These are phyloP conservation scores for Phymastichus coffea DNA, from an alignment of 1,140 invertebrate genomes.

Conservation along the genomic window DNA sequence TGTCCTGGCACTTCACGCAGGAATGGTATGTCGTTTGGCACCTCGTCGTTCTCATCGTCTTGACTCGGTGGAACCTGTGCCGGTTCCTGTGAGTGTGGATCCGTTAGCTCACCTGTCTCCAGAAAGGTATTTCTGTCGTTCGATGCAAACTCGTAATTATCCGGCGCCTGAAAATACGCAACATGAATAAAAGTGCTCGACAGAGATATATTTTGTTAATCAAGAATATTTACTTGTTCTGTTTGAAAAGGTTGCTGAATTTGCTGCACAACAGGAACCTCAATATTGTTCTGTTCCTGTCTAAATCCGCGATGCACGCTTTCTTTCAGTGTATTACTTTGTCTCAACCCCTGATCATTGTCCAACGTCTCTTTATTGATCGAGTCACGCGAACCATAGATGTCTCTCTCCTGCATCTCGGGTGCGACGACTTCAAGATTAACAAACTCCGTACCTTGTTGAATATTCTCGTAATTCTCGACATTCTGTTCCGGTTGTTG, in stretches of 20 bases:
- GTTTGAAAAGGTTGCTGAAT: slow-evolving; percentile 35
- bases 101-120: slow-evolving; percentile 53
- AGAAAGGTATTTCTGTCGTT: slow-evolving; percentile 54
- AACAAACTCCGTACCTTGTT: slow-evolving; percentile 45
- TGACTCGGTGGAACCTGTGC: slow-evolving; percentile 45
- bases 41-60: slow-evolving; percentile 56
- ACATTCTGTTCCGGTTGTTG: slow-evolving; percentile 34
- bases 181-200: not conserved
- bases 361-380: slow-evolving; percentile 52
- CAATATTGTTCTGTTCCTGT: slow-evolving; percentile 44
- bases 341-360: slow-evolving; percentile 35
- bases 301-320: slow-evolving; percentile 33
- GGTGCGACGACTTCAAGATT: slow-evolving; percentile 49
- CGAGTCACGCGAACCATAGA: slow-evolving; percentile 50
- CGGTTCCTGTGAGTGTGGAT: slow-evolving; percentile 50
- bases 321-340: slow-evolving; percentile 33
- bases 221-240: slow-evolving; percentile 36
- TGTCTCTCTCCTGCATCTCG: slow-evolving; percentile 41
- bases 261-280: slow-evolving; percentile 37
- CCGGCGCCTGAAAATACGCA: slow-evolving; percentile 35
- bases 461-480: slow-evolving; percentile 52
- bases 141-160: slow-evolving; percentile 54
- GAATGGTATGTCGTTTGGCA: slow-evolving; percentile 54
- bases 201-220: too few relatives aligned
- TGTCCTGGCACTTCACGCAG: slow-evolving; percentile 52